Evolutionary conservation across 2,888 invertebrate genomes (phyloP).

Genomic region (Oegoconia quadripuncta): DNA sequence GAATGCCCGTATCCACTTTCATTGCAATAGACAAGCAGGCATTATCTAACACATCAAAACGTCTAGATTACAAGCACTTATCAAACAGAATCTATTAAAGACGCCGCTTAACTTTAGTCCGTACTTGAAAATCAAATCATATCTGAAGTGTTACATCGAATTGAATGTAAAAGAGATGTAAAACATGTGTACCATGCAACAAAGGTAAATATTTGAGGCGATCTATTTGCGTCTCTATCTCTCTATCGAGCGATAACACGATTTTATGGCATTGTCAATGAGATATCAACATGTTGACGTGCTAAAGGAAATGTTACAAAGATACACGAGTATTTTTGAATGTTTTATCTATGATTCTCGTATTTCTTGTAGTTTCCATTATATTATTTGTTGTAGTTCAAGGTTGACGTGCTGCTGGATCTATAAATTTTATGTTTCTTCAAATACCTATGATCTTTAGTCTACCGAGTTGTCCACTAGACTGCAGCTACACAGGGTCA

Average conservation of each 20-base stretch:
- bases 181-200: conserved; percentile 52
- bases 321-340: too few relatives aligned
- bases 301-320: too few relatives aligned
- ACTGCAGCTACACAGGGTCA: too few relatives aligned
- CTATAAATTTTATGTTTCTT: too few relatives aligned
- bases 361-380: too few relatives aligned
- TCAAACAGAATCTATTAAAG: conserved; percentile 1
- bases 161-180: conserved; percentile 40
- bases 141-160: conserved; percentile 25
- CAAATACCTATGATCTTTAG: too few relatives aligned
- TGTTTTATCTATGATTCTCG: too few relatives aligned
- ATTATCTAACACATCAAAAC: conserved; percentile 2
- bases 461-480: too few relatives aligned
- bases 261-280: conserved; percentile 21
- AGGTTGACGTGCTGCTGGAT: too few relatives aligned
- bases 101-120: conserved; percentile 19
- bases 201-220: conserved; percentile 53
- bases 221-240: conserved; percentile 46
- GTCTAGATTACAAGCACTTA: conserved; percentile 10
- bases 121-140: conserved; percentile 32
- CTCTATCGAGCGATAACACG: conserved; percentile 48
- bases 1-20: not conserved
- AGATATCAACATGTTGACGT: conserved; percentile 3
- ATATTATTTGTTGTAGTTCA: too few relatives aligned
- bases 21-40: not conserved